phyloP scores from a whole-genome alignment of 1,140 invertebrate species.

The Panagrolaimus sp. region DNA sequence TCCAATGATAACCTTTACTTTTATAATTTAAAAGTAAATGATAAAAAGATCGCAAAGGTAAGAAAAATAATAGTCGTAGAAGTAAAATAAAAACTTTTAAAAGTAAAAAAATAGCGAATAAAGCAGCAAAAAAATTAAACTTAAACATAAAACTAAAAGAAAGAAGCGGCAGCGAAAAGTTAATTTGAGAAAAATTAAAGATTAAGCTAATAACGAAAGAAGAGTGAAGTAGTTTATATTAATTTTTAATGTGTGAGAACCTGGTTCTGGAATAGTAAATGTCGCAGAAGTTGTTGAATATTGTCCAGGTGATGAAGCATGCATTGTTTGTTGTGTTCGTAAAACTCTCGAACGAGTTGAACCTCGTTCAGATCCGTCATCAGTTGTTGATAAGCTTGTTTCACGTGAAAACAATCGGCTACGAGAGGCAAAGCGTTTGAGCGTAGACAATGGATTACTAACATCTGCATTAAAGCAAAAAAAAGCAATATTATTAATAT shows the following conservation, averaged over 20 bases:
- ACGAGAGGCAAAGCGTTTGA: slow-evolving; percentile 36
- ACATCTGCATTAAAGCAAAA: slow-evolving; percentile 19
- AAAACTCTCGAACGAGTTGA: slow-evolving; percentile 14
- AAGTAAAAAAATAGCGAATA: background rate
- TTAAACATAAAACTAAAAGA: background rate
- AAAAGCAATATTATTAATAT: slow-evolving; percentile 4
- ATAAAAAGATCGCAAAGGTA: background rate
- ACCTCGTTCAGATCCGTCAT: slow-evolving; percentile 22
- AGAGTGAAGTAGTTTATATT: background rate
- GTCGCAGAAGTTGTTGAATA: background rate
- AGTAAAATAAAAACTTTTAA: background rate
- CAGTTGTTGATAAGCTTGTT: slow-evolving; percentile 20
- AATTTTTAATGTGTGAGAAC: background rate
- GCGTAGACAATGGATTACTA: slow-evolving; percentile 20
- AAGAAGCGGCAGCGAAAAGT: background rate
- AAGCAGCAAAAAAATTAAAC: too few relatives aligned
- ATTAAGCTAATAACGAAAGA: background rate
- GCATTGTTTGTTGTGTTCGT: slow-evolving; percentile 15
- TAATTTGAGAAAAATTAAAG: background rate
- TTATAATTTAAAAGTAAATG: background rate
- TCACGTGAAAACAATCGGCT: slow-evolving; percentile 39
- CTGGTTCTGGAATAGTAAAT: slow-evolving; percentile 9
- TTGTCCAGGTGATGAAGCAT: background rate
- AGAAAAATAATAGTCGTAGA: slow-evolving; percentile 1
- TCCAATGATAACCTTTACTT: background rate